Evolutionary conservation across 2,797 vertebrate genomes (phyloP), one percentile per base, ranked within the genome.

Genomic region (Phoxinus dragarum): DNA sequence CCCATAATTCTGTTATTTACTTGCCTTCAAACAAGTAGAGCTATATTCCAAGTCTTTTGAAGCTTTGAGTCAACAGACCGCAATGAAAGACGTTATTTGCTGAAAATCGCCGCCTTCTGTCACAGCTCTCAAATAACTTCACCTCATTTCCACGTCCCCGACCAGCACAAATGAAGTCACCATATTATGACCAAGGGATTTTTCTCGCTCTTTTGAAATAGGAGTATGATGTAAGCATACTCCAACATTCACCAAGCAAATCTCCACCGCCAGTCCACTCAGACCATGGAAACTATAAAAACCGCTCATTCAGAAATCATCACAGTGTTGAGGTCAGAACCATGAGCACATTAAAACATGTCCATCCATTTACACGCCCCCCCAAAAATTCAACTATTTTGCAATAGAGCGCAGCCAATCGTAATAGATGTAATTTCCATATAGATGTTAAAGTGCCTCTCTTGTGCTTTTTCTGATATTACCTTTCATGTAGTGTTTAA

Each of bases 201-300:
- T 68, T 69, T 69, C 27, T 14, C 27, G 11, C 42, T 44, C 77
- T 80, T 80, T 67, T 80, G 42, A 67, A 67, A 80, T n/a, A 8
- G n/a, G 31, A 17, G 34, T 49, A 68, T 69, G 44, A 80, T 80
- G 79, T 17, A 69, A 80, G 79, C 64, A 16, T 8, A 49, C 19
- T 68, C 23, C 42, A 80, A 38, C 64, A 54, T 80, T 27, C 44
- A 49, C 79, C 31, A 49, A 80, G 79, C 31, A 80, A 80, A 67
- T 31, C 42, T 80, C 19, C n/a, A 19, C 6, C 1, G 19, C 56
- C 38, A 31, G 38, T 31, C 76, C 76, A 42, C n/a, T 40, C 38
- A 44, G 40, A 79, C 40, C 17, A 49, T 64, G 42, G 67, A 78
- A 66, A 2, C 27, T 23, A 23, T 80, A 67, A 80, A 80, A 80